Evolutionary conservation across 2,797 vertebrate genomes (phyloP).

Genomic region (Hydrolagus colliei): DNA sequence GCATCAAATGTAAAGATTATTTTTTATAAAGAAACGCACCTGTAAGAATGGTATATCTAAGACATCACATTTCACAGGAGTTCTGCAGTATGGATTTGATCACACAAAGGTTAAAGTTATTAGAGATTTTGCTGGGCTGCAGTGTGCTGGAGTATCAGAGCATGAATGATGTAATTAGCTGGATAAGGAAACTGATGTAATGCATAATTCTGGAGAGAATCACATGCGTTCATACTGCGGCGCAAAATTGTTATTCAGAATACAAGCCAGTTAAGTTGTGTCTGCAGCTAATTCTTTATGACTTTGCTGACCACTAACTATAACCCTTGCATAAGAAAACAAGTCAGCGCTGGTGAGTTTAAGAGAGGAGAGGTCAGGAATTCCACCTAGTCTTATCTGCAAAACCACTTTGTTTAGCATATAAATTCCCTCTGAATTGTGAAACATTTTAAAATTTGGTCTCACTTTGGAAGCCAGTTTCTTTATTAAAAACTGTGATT

Average conservation of each 20-base stretch:
- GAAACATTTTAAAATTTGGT: no score
- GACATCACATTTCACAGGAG: neutral
- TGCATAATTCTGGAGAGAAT: constrained; percentile 20
- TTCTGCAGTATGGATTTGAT: neutral
- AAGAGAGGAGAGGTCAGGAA: no score
- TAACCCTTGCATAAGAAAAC: no score
- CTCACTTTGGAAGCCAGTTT: no score
- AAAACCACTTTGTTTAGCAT: no score
- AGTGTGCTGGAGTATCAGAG: constrained; percentile 6
- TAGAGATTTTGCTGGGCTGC: constrained; percentile 27
- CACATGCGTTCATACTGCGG: constrained; percentile 3
- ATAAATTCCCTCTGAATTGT: no score
- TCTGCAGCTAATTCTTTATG: neutral
- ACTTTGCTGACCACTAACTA: neutral
- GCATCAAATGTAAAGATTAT: no score
- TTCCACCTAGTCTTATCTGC: no score
- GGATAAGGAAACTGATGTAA: constrained; percentile 28
- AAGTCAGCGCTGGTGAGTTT: no score
- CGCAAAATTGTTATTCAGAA: constrained; percentile 15
- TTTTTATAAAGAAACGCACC: neutral
- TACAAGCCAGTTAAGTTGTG: constrained; percentile 6
- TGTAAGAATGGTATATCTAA: neutral
- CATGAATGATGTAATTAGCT: constrained; percentile 29
- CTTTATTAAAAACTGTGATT: no score
- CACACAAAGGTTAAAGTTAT: constrained; percentile 26